Percentiles rank a stretch among this genome's conserved stretches.
Conservation (phyloP, 2,113 vertebrate genomes). For the Euleptes europaea region DNA sequence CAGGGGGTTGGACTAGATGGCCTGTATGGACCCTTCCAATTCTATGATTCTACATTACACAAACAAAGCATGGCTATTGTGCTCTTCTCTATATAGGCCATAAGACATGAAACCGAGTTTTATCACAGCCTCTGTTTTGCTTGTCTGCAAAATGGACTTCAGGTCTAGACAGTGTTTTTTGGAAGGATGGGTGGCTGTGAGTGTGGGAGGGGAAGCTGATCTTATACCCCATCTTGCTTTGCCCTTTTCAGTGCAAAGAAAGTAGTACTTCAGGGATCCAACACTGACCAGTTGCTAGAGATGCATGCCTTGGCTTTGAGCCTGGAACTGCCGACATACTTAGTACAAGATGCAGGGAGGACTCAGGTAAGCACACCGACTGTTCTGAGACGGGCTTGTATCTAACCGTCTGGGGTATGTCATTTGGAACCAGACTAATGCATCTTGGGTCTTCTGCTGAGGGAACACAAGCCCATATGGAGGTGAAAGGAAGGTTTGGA, state of each 20-base stretch:
- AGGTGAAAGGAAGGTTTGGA: not conserved
- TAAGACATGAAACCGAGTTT: not conserved
- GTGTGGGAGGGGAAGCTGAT: not conserved
- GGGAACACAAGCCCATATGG: not conserved
- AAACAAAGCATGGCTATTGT: not conserved
- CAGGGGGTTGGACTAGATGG: too few species aligned
- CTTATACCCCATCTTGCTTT: not conserved
- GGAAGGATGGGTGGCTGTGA: not conserved
- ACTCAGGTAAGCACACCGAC: conserved; percentile 75
- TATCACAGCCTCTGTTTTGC: not conserved
- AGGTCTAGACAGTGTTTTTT: not conserved
- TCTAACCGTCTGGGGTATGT: not conserved
- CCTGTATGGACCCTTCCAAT: too few species aligned
- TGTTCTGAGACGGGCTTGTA: not conserved
- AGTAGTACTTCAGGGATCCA: conserved; percentile 82
- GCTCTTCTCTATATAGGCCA: not conserved
- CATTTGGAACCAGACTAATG: not conserved
- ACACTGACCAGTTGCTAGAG: conserved; percentile 79
- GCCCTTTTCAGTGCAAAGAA: conserved; percentile 77
- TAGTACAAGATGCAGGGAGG: conserved; percentile 83
- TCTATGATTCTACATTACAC: too few species aligned
- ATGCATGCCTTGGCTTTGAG: conserved; percentile 83
- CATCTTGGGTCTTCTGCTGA: not conserved
- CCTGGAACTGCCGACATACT: conserved; percentile 79
- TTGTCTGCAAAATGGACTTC: not conserved